phyloP scores from a whole-genome alignment of 2,113 vertebrate genomes.

The Atrichornis clamosus region DNA sequence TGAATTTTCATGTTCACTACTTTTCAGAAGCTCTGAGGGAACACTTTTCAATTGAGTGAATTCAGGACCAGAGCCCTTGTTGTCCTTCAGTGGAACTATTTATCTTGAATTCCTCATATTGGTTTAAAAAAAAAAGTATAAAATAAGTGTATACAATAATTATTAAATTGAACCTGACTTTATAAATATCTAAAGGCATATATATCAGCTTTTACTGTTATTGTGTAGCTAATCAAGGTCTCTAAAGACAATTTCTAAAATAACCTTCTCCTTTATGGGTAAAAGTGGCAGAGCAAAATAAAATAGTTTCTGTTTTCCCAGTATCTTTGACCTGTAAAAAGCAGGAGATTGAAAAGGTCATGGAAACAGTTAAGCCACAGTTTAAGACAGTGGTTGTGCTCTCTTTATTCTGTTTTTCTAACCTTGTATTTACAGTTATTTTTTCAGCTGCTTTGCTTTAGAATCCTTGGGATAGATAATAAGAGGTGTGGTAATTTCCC shows the following conservation, averaged over 20 bases:
- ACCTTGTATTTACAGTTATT: conserved; percentile 23
- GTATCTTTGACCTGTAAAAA: not conserved
- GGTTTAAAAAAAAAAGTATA: not conserved
- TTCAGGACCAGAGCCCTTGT: not conserved
- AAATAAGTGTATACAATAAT: not conserved
- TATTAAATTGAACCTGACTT: not conserved
- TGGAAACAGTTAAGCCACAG: not conserved
- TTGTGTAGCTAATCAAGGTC: not conserved
- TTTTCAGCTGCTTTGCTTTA: conserved; percentile 35
- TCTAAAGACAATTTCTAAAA: not conserved
- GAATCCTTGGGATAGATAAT: conserved; percentile 27
- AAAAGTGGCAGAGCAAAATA: not conserved
- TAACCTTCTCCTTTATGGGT: not conserved
- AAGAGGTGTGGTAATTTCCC: not conserved
- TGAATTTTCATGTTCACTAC: not conserved
- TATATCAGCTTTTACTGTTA: not conserved
- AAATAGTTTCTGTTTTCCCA: not conserved
- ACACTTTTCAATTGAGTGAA: not conserved
- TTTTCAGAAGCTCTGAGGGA: not conserved
- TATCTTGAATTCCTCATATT: not conserved
- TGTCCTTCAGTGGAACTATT: not conserved
- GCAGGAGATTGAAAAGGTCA: not conserved
- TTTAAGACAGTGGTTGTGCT: not conserved
- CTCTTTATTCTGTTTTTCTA: conserved; percentile 5
- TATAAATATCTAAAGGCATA: not conserved